Percentiles rank a stretch among this genome's conserved stretches.
phyloP scores from a whole-genome alignment of 2,113 vertebrate species.

The Siniperca chuatsi region DNA sequence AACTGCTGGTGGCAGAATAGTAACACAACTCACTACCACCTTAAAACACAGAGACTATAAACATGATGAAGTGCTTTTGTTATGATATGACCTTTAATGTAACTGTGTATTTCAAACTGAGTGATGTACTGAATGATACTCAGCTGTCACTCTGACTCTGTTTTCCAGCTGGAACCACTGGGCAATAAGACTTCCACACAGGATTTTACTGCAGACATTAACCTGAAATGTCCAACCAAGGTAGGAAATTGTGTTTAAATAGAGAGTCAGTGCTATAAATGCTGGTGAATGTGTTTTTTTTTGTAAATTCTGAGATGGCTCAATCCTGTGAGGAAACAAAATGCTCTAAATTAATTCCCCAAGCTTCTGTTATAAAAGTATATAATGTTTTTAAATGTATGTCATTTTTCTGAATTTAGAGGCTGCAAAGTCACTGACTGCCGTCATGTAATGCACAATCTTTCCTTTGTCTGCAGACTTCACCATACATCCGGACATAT shows the following conservation, averaged over 20 bases:
- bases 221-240: conserved; percentile 86
- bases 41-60: not conserved
- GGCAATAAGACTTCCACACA: conserved; percentile 83
- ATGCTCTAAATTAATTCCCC: not conserved
- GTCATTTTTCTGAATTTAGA: not conserved
- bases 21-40: too few relatives aligned
- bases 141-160: not conserved
- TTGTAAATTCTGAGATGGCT: not conserved
- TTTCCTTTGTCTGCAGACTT: conserved; percentile 76
- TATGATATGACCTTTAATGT: not conserved
- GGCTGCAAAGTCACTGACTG: too few relatives aligned
- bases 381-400: not conserved
- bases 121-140: not conserved
- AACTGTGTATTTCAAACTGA: not conserved
- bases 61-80: too few relatives aligned
- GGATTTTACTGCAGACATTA: conserved; percentile 64
- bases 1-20: too few relatives aligned
- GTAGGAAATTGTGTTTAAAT: conserved; percentile 68
- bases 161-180: conserved; percentile 87
- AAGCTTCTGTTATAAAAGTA: not conserved
- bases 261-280: not conserved
- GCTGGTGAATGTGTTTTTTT: not conserved
- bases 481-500: conserved; percentile 87
- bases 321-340: not conserved
- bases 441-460: not conserved